These are phyloP conservation scores for Trichomycterus rosablanca DNA, from an alignment of 2,113 vertebrate genomes.

Conservation along the genomic window DNA sequence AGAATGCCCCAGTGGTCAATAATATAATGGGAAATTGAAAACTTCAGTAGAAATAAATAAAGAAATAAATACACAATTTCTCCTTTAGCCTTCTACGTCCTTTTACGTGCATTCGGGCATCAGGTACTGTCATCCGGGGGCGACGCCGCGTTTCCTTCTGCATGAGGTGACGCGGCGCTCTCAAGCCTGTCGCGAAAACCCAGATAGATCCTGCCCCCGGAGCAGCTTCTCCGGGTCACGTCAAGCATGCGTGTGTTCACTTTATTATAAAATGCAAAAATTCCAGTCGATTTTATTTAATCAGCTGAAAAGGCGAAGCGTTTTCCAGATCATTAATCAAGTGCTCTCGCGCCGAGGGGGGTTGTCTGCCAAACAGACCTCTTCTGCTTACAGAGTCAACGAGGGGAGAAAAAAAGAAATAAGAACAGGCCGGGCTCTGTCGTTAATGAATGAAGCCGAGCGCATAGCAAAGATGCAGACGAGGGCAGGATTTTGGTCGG, in stretches of 20 bases:
- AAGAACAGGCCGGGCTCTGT: constrained; percentile 67
- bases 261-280: constrained; percentile 96
- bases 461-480: constrained; percentile 53
- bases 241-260: constrained; percentile 81
- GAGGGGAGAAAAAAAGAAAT: constrained; percentile 56
- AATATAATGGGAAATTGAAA: constrained; percentile 65
- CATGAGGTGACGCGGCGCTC: constrained; percentile 80
- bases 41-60: constrained; percentile 28
- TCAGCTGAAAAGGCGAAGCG: constrained; percentile 93
- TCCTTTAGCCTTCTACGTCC: constrained; percentile 48
- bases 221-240: constrained; percentile 74
- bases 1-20: constrained; percentile 52
- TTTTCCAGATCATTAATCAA: constrained; percentile 96
- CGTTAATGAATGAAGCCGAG: constrained; percentile 72
- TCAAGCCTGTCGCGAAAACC: constrained; percentile 46
- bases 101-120: constrained; percentile 65
- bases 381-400: constrained; percentile 76
- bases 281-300: constrained; percentile 96
- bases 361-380: constrained; percentile 34
- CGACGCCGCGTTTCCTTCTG: constrained; percentile 90
- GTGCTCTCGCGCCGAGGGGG: constrained; percentile 57
- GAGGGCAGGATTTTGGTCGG: constrained; percentile 10
- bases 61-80: constrained; percentile 59
- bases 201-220: constrained; percentile 72
- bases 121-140: constrained; percentile 73